These are phyloP conservation scores for Euclidia mi DNA, from an alignment of 2,888 invertebrate genomes.

Conservation along the genomic window DNA sequence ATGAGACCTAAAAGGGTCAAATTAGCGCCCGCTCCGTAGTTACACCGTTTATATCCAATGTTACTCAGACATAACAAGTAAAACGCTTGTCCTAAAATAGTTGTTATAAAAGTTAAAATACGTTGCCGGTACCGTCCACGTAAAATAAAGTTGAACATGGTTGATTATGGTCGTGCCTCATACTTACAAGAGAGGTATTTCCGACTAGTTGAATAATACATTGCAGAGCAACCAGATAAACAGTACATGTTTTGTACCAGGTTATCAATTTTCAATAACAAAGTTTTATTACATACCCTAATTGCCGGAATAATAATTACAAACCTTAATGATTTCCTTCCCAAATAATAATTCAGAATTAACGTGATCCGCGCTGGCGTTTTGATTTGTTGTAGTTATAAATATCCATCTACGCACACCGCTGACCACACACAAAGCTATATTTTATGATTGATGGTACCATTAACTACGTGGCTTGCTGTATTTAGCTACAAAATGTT, in stretches of 20 bases:
- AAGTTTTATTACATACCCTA: slow-evolving; percentile 38
- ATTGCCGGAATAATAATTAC: slow-evolving; percentile 49
- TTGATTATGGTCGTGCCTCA: no score
- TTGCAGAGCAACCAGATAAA: slow-evolving; percentile 22
- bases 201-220: not conserved
- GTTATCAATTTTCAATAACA: slow-evolving; percentile 42
- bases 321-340: slow-evolving; percentile 49
- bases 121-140: no score
- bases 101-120: not conserved
- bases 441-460: slow-evolving; percentile 64
- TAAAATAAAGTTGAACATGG: no score
- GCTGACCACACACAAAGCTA: slow-evolving; percentile 64
- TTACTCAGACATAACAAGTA: not conserved
- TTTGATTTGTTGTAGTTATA: slow-evolving; percentile 64
- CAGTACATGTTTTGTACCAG: slow-evolving; percentile 9
- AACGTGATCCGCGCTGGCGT: slow-evolving; percentile 49
- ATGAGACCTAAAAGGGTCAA: not conserved
- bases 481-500: slow-evolving; percentile 59
- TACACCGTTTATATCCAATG: slow-evolving; percentile 1
- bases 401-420: slow-evolving; percentile 60
- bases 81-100: not conserved
- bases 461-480: slow-evolving; percentile 56
- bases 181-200: not conserved
- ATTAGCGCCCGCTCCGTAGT: not conserved
- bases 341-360: slow-evolving; percentile 53